Percentiles rank a stretch among this genome's conserved stretches.
Evolutionary conservation across 2,888 invertebrate species (phyloP).

Genomic region (Drosophila flavopinicola): DNA sequence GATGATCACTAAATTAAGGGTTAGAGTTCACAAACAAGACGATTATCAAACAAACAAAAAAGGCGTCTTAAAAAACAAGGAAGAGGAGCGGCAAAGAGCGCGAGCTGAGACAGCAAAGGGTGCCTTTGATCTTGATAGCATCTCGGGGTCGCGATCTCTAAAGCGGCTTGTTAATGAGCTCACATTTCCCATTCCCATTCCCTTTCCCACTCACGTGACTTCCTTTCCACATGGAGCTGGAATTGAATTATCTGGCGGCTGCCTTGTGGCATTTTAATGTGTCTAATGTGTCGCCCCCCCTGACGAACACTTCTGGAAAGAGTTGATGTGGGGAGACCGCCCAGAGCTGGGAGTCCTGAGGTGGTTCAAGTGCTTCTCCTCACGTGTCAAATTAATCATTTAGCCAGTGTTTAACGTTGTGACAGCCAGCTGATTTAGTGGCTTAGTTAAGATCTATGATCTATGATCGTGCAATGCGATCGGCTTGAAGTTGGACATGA

Average conservation of each 20-base stretch:
- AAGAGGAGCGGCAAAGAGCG: constrained; percentile 9
- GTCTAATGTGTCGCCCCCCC: constrained; percentile 68
- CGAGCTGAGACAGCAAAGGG: constrained; percentile 48
- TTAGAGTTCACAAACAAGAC: constrained; percentile 59
- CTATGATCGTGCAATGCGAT: constrained; percentile 42
- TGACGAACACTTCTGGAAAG: constrained; percentile 42
- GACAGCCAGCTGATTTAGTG: constrained; percentile 70
- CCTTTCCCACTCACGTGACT: constrained; percentile 39
- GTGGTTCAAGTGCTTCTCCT: constrained; percentile 55
- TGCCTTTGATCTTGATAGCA: constrained; percentile 57
- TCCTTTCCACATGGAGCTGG: constrained; percentile 46
- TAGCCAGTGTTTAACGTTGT: constrained; percentile 34
- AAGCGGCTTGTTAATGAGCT: constrained; percentile 71
- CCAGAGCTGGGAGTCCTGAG: constrained; percentile 36
- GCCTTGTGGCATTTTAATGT: constrained; percentile 77
- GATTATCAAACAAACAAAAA: constrained; percentile 53
- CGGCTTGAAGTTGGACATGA: constrained; percentile 24
- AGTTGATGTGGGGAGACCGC: constrained; percentile 72
- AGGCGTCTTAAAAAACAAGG: constrained; percentile 48
- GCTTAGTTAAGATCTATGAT: constrained; percentile 59
- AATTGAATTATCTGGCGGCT: constrained; percentile 67
- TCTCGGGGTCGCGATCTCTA: constrained; percentile 69
- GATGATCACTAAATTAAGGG: constrained; percentile 74
- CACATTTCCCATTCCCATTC: constrained; percentile 45
- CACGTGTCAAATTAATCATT: constrained; percentile 79